Conservation (phyloP, 2,888 invertebrate genomes). For the Conchocele bisecta region DNA sequence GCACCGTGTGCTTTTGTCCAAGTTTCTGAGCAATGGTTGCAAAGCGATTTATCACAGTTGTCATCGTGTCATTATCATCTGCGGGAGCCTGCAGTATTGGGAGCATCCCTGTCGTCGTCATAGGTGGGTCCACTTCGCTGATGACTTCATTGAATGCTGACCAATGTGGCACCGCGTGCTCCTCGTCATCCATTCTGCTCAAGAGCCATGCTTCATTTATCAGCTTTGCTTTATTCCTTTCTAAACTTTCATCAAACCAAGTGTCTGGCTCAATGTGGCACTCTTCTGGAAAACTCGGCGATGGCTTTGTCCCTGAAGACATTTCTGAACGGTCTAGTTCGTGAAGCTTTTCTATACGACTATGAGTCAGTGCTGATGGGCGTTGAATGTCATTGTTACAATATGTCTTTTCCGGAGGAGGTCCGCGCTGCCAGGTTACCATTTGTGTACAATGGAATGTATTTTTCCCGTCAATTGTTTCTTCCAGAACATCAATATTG, state of each 20-base stretch:
- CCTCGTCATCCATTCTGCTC: slow-evolving; percentile 2
- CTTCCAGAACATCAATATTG: slow-evolving; percentile 30
- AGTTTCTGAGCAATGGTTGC: slow-evolving; percentile 2
- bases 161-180: slow-evolving; percentile 17
- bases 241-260: slow-evolving; percentile 12
- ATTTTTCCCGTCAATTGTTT: slow-evolving; percentile 26
- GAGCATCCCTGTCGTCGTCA: neutral
- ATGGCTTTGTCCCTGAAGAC: slow-evolving; percentile 13
- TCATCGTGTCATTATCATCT: slow-evolving; percentile 33
- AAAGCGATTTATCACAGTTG: slow-evolving; percentile 24
- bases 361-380: neutral
- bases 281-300: neutral
- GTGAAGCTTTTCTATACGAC: slow-evolving; percentile 16
- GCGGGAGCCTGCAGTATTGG: slow-evolving; percentile 35
- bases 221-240: neutral
- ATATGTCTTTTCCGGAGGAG: neutral
- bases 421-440: slow-evolving; percentile 22
- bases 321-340: slow-evolving; percentile 8
- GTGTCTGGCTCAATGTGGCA: slow-evolving; percentile 1
- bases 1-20: slow-evolving; percentile 6
- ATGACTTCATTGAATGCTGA: neutral
- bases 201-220: slow-evolving; percentile 12
- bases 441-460: slow-evolving; percentile 40
- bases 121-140: neutral
- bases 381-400: neutral